These are phyloP conservation scores for Tiphia femorata DNA, from an alignment of 2,888 invertebrate species.

Conservation along the genomic window DNA sequence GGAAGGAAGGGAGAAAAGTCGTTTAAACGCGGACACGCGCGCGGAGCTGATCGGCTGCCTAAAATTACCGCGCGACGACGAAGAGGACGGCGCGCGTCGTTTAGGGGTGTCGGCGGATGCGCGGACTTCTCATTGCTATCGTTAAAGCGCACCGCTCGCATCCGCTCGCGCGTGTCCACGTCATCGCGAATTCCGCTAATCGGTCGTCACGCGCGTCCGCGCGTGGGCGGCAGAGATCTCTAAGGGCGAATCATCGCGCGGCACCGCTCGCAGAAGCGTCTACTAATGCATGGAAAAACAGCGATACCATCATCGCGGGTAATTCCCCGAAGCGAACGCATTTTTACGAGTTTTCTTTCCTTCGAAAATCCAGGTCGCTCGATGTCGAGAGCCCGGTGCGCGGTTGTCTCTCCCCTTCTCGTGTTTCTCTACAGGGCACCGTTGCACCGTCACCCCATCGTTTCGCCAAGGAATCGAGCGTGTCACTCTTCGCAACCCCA, in stretches of 20 bases:
- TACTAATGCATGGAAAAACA: no score
- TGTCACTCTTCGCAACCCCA: background rate
- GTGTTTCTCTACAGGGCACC: background rate
- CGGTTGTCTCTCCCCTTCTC: background rate
- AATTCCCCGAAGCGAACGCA: constrained; percentile 23
- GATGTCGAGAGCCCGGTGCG: constrained; percentile 11
- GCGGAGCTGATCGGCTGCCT: constrained; percentile 7
- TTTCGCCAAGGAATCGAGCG: constrained; percentile 15
- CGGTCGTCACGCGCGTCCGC: no score
- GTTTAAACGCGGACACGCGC: constrained; percentile 4
- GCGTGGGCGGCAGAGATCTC: no score
- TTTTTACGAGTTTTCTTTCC: constrained; percentile 31
- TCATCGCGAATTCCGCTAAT: no score
- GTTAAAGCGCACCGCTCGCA: background rate
- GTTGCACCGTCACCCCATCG: constrained; percentile 8
- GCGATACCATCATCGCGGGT: constrained; percentile 19
- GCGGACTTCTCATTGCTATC: background rate
- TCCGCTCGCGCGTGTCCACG: background rate
- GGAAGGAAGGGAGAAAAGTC: constrained; percentile 13
- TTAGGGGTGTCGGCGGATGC: background rate
- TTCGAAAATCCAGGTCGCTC: constrained; percentile 31
- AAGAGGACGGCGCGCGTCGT: background rate
- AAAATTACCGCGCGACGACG: constrained; percentile 33
- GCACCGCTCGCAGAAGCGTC: no score
- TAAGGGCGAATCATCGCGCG: no score